phyloP scores from a whole-genome alignment of 2,113 vertebrate genomes.

The Tenrec ecaudatus region DNA sequence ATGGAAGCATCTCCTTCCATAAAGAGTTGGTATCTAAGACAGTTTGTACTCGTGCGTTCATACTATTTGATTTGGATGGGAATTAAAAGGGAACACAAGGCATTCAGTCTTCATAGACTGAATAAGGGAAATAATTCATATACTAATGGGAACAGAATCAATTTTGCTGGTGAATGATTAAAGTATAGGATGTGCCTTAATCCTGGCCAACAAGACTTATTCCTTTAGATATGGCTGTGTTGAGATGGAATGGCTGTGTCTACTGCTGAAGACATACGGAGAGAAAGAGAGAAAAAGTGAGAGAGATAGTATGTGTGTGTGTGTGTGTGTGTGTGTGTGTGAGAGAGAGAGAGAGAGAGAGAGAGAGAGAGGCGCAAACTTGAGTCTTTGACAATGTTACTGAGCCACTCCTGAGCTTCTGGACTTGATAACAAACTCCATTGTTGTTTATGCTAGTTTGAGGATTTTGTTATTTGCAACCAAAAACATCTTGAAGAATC shows the following conservation, averaged over 20 bases:
- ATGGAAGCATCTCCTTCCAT: neutral
- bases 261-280: neutral
- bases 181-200: neutral
- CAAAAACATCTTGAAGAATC: conserved; percentile 10
- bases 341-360: neutral
- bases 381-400: neutral
- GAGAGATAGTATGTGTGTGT: too few relatives aligned
- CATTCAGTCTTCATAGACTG: neutral
- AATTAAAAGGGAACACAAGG: conserved; percentile 33
- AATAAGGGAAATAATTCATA: conserved; percentile 26
- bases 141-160: too few relatives aligned
- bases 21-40: conserved; percentile 2
- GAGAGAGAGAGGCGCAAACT: neutral
- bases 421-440: neutral
- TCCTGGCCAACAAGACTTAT: neutral
- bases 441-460: neutral
- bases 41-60: neutral
- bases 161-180: neutral
- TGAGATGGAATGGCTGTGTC: neutral
- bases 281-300: neutral
- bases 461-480: neutral
- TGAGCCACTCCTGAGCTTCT: neutral
- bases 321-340: too few relatives aligned
- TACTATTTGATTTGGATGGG: neutral
- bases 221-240: neutral